Evolutionary conservation across 2,888 invertebrate genomes (phyloP), one percentile per base, ranked within the genome.

Genomic region (Drosophila algonquin): DNA sequence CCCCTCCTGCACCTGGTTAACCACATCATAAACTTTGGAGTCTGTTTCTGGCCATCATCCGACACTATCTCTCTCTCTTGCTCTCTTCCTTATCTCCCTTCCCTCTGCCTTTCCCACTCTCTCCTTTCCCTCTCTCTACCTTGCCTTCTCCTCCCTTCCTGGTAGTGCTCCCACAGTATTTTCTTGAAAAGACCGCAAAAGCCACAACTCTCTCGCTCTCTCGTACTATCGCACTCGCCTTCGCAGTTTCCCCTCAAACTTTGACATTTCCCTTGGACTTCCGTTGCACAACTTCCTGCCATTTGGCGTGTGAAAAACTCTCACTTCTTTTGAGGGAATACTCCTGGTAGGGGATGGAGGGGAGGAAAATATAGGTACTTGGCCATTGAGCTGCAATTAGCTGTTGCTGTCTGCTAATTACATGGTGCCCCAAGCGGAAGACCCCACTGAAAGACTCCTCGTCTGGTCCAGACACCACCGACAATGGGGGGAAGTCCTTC

Each of bases 371-470:
- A 16, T 74, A 74, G 75, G 79, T 73, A 73, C 73, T 71, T 68
- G 46, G 59, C 65, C 76, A 81, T 89, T 85, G 75, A 87, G 84
- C 80, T 77, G 81, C 85, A 89, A 89, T 85, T 85, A 85, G 69
- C 77, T 75, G 81, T 63, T 77, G 69, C 77, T 75, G 84, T 63
- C 77, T 76, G 73, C 87, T 89, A 85, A 85, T 89, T 87, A 87
- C 74, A 73, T 54, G 64, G 79, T 75, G 40, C 40, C n/a, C 89
- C 84, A 76, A 82, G 58, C 80, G 83, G 73, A 71, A 73, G 59
- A 46, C 67, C 40, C 40, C 7, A 14, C 40, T 30, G 30, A 8
- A 61, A 73, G 59, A 46, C 67, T 14, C 7, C 40, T 40, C 40
- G 8, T 75, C 54, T 63, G 47, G 64, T 64, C 72, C 58, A 76